A percentile compares a stretch with the other conserved stretches of the same genome.
Conservation (phyloP, 2,113 vertebrate species). For the Pongo abelii region DNA sequence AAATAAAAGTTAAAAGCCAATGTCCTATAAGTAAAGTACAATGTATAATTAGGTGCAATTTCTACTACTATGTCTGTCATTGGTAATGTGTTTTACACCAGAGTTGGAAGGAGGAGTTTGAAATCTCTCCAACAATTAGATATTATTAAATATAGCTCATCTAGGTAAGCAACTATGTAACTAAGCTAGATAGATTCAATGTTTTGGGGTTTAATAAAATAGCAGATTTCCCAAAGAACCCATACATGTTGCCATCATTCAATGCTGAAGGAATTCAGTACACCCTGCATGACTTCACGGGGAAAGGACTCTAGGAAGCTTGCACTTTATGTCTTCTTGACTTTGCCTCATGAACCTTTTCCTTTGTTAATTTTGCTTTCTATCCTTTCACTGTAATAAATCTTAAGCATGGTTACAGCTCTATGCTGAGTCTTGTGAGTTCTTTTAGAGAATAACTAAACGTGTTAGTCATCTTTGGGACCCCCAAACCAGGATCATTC, state of each 20-base stretch:
- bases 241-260: not conserved
- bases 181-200: not conserved
- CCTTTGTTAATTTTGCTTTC: not conserved
- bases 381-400: not conserved
- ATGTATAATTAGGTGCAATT: not conserved
- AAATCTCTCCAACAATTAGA: not conserved
- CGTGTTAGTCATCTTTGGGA: not conserved
- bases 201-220: slow-evolving; percentile 22
- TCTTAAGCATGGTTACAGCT: not conserved
- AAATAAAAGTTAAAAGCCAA: slow-evolving; percentile 18
- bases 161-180: not conserved
- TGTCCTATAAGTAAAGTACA: not conserved
- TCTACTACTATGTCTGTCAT: not conserved
- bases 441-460: not conserved
- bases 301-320: not conserved
- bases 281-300: not conserved
- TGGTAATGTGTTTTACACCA: not conserved
- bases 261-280: not conserved
- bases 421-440: not conserved
- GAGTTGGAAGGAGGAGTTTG: not conserved
- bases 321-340: not conserved
- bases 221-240: not conserved
- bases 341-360: not conserved
- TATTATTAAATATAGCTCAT: slow-evolving; percentile 10
- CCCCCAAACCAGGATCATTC: not conserved